These are phyloP conservation scores for Phyllopteryx taeniolatus DNA, from an alignment of 2,113 vertebrate genomes.

Conservation along the genomic window DNA sequence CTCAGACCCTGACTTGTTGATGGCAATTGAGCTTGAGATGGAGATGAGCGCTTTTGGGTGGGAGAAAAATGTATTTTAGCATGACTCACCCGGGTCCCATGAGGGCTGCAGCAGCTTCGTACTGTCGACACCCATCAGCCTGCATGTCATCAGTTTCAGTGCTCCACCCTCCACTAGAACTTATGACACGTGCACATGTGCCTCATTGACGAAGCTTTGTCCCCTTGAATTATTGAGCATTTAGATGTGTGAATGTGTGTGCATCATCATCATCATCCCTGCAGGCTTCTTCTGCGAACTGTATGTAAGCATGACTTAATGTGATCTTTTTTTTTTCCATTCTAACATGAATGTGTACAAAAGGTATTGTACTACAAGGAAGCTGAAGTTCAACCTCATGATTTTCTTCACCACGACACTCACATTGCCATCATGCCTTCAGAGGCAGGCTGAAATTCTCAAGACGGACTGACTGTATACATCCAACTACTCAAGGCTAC, in stretches of 20 bases:
- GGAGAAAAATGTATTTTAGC: constrained; percentile 26
- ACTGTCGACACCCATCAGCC: constrained; percentile 29
- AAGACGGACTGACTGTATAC: constrained; percentile 4
- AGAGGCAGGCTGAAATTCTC: constrained; percentile 11
- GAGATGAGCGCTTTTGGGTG: constrained; percentile 33
- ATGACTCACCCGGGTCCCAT: constrained; percentile 36
- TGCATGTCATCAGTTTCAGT: constrained; percentile 26
- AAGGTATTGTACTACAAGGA: constrained; percentile 6
- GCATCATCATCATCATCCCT: constrained; percentile 9
- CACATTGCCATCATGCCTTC: constrained; percentile 18
- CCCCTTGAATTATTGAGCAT: constrained; percentile 22
- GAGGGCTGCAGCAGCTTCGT: constrained; percentile 23
- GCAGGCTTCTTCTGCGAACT: constrained; percentile 25
- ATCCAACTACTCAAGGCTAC: constrained; percentile 17
- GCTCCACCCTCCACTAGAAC: constrained; percentile 14
- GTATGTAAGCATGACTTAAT: constrained; percentile 12
- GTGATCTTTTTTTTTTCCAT: neutral
- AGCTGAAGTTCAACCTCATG: neutral
- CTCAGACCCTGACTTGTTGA: constrained; percentile 47
- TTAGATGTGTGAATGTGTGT: constrained; percentile 16
- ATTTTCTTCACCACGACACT: neutral
- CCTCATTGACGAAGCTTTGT: constrained; percentile 20
- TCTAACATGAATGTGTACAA: constrained; percentile 13
- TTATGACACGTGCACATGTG: constrained; percentile 12
- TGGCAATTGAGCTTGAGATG: constrained; percentile 30